phyloP scores from a whole-genome alignment of 1,140 invertebrate genomes.

The Orius laevigatus region DNA sequence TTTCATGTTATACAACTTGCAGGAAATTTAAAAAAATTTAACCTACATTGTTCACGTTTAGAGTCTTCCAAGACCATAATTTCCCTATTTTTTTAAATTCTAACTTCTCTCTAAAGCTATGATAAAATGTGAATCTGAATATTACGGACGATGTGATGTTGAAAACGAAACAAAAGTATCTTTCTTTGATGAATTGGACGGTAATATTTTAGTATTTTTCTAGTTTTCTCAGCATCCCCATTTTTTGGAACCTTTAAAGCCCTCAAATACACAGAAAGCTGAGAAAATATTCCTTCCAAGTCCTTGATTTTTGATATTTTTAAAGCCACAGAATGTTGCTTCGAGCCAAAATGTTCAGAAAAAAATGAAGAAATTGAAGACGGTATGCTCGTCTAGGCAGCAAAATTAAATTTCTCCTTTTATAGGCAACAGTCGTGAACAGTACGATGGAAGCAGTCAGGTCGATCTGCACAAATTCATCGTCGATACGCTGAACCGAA shows the following conservation, averaged over 20 bases:
- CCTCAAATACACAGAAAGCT: neutral
- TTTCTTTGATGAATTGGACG: no score
- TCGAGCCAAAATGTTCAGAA: neutral
- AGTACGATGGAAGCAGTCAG: conserved; percentile 58
- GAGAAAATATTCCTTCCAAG: neutral
- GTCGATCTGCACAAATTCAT: conserved; percentile 76
- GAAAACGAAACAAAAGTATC: no score
- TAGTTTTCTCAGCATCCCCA: no score
- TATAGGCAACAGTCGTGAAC: conserved; percentile 66
- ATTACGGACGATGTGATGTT: no score
- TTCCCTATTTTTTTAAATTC: neutral
- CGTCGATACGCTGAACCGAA: conserved; percentile 77
- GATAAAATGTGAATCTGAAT: no score
- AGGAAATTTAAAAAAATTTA: neutral
- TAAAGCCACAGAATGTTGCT: neutral
- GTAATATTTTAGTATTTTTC: no score
- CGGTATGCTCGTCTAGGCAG: conserved; percentile 5
- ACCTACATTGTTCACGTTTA: neutral
- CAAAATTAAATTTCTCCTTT: conserved; percentile 22
- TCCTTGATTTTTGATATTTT: neutral
- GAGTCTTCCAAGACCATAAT: neutral
- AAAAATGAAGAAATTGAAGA: neutral
- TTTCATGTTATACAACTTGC: neutral
- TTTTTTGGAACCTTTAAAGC: neutral
- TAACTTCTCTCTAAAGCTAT: no score